These are phyloP conservation scores for Rhinogobius similis DNA, from an alignment of 2,113 vertebrate genomes.

Conservation along the genomic window DNA sequence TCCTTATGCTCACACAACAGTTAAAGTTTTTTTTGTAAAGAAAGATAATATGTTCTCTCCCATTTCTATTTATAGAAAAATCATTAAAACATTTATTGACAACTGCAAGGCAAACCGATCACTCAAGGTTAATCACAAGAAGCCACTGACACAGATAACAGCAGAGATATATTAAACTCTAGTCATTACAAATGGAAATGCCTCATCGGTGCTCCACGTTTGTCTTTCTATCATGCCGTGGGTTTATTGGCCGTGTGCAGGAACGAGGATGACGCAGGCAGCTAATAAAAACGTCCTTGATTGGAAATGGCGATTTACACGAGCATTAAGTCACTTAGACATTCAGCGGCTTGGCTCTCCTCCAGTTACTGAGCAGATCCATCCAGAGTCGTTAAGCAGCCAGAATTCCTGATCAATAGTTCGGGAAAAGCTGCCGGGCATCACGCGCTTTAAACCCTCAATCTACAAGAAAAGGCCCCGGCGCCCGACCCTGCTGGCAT, in stretches of 20 bases:
- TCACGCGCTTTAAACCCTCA: conserved; percentile 53
- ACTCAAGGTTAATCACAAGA: neutral
- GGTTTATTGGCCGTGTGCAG: conserved; percentile 70
- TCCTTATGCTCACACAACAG: too few relatives aligned
- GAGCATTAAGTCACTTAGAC: conserved; percentile 72
- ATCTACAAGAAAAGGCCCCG: conserved; percentile 49
- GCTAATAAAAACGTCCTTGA: conserved; percentile 75
- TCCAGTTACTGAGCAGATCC: conserved; percentile 73
- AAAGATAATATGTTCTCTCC: too few relatives aligned
- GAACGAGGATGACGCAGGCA: conserved; percentile 57
- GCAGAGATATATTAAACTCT: conserved; percentile 35
- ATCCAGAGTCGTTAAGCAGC: conserved; percentile 75
- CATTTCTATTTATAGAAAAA: too few relatives aligned
- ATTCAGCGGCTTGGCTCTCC: conserved; percentile 68
- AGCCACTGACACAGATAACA: neutral
- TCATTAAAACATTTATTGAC: too few relatives aligned
- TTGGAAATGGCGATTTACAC: conserved; percentile 80
- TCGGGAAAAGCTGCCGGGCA: conserved; percentile 61
- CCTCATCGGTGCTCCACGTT: conserved; percentile 48
- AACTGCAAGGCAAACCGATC: neutral
- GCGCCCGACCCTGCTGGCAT: conserved; percentile 36
- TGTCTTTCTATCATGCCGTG: conserved; percentile 55
- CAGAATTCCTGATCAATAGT: conserved; percentile 79
- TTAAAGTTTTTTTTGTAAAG: too few relatives aligned
- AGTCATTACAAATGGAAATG: conserved; percentile 6